Conservation (phyloP, 2,888 invertebrate species). For the Scaptomyza reducta region DNA sequence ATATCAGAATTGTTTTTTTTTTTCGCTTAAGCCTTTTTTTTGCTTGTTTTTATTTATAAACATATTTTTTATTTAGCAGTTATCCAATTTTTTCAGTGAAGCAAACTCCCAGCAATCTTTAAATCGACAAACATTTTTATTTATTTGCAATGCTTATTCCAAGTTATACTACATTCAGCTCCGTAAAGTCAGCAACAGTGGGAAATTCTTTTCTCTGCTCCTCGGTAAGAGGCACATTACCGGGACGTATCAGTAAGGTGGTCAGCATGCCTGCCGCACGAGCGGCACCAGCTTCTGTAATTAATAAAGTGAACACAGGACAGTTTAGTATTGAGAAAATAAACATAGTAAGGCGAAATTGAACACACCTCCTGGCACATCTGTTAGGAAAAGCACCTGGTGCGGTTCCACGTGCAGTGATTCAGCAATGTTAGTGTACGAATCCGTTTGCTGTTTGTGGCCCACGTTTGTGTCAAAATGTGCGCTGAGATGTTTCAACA, state of each 20-base stretch:
- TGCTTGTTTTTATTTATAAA: no score
- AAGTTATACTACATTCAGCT: constrained; percentile 6
- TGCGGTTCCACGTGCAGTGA: constrained; percentile 87
- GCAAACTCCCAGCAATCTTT: no score
- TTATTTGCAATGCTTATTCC: no score
- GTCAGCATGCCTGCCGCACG: constrained; percentile 89
- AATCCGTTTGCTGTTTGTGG: constrained; percentile 90
- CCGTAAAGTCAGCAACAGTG: constrained; percentile 86
- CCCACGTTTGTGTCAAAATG: constrained; percentile 96
- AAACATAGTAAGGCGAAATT: background rate
- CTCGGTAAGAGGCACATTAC: constrained; percentile 89
- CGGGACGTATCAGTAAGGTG: constrained; percentile 90
- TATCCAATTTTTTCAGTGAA: no score
- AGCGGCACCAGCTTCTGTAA: constrained; percentile 93
- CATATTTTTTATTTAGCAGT: no score
- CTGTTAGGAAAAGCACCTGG: constrained; percentile 94
- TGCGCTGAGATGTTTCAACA: constrained; percentile 89
- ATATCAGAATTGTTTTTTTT: no score
- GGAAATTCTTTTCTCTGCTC: constrained; percentile 86
- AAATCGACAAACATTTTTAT: no score
- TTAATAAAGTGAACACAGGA: no score
- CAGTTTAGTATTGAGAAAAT: background rate
- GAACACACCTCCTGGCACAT: constrained; percentile 91
- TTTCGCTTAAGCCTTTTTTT: no score
- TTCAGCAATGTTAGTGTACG: constrained; percentile 91